These are phyloP conservation scores for Synergus japonicus DNA, from an alignment of 2,888 invertebrate genomes.

Conservation along the genomic window DNA sequence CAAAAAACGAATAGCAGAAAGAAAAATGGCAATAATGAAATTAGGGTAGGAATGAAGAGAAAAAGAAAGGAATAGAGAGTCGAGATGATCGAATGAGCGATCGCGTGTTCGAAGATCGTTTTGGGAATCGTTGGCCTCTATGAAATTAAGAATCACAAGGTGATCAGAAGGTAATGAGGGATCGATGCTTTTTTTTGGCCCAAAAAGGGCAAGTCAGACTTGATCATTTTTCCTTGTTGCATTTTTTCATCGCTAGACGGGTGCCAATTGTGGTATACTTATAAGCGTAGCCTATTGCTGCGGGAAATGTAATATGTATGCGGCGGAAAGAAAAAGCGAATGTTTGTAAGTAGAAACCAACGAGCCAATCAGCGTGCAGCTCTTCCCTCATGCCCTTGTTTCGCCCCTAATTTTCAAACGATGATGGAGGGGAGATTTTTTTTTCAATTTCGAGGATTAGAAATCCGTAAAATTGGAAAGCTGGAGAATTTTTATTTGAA, in stretches of 20 bases:
- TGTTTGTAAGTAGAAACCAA: conserved; percentile 75
- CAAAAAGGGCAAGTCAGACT: conserved; percentile 4
- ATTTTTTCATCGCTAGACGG: conserved; percentile 73
- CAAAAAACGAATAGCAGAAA: not conserved
- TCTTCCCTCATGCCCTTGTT: conserved; percentile 65
- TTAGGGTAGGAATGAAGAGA: not conserved
- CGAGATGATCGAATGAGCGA: not conserved
- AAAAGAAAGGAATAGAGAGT: not conserved
- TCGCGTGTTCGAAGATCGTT: conserved; percentile 17
- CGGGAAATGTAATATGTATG: conserved; percentile 66
- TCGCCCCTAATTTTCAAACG: conserved; percentile 63
- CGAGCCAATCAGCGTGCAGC: conserved; percentile 77
- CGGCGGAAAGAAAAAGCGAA: conserved; percentile 74
- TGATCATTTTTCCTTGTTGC: conserved; percentile 33
- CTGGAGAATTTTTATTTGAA: not conserved
- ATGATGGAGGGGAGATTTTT: conserved; percentile 59
- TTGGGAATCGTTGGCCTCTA: conserved; percentile 4
- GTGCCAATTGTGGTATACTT: conserved; percentile 70
- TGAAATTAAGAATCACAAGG: not conserved
- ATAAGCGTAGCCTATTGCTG: conserved; percentile 74
- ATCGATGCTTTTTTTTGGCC: not conserved
- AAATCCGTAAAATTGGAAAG: not conserved
- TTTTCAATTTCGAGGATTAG: not conserved
- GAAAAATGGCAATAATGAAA: not conserved
- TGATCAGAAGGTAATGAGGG: not conserved